A percentile compares a stretch with the other conserved stretches of the same genome.
Evolutionary conservation across 2,888 invertebrate genomes (phyloP).

Genomic region (Nesidiocoris tenuis): DNA sequence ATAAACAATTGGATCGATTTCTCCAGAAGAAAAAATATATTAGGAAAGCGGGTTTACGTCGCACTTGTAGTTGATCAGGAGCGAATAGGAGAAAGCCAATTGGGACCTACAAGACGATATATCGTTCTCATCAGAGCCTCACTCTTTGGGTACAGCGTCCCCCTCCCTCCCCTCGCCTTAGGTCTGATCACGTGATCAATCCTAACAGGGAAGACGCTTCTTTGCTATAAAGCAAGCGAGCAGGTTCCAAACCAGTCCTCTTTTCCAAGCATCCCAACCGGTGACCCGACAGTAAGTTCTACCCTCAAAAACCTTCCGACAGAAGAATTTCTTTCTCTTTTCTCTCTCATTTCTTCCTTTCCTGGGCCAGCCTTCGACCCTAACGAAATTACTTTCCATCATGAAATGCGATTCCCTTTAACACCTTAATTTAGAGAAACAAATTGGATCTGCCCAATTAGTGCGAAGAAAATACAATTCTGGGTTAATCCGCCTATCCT

Average conservation of each 20-base stretch:
- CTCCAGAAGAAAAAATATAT: no score
- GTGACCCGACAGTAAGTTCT: background rate
- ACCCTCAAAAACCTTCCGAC: constrained; percentile 9
- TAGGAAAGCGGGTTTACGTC: background rate
- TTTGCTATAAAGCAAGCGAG: background rate
- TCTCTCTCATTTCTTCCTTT: background rate
- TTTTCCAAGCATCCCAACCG: background rate
- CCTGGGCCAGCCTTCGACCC: background rate
- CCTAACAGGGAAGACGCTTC: background rate
- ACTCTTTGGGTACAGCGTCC: background rate
- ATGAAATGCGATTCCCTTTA: constrained; percentile 31
- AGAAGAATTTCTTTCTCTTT: background rate
- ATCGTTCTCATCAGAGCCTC: constrained; percentile 19
- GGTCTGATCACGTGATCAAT: constrained; percentile 39
- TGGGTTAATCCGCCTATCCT: constrained; percentile 26
- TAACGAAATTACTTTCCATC: constrained; percentile 34
- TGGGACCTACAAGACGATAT: constrained; percentile 4
- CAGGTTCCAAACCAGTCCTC: background rate
- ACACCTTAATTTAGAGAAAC: constrained; percentile 36
- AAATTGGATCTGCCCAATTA: constrained; percentile 37
- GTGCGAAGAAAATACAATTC: constrained; percentile 34
- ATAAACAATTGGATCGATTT: no score
- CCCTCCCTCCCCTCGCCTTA: background rate
- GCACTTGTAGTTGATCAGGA: background rate
- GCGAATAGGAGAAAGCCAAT: background rate